A percentile compares a stretch with the other conserved stretches of the same genome.
Evolutionary conservation across 2,888 invertebrate genomes (phyloP).

Genomic region (Gastrophysa polygoni): DNA sequence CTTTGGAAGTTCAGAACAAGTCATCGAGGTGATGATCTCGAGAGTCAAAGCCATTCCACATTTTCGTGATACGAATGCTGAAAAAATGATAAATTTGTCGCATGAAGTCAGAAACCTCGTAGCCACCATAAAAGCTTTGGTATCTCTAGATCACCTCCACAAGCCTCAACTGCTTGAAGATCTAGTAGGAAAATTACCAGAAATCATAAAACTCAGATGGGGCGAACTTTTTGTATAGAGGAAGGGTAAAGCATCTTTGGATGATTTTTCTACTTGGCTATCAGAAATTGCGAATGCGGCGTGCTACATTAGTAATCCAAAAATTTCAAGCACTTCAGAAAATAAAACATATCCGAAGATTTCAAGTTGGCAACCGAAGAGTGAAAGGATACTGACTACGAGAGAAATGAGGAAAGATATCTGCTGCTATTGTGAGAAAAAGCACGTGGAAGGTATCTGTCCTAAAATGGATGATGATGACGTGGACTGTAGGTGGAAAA

Average conservation of each 20-base stretch:
- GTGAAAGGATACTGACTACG: not conserved
- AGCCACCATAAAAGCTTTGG: not conserved
- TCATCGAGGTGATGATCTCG: not conserved
- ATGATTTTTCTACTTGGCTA: not conserved
- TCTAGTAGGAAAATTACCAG: slow-evolving; percentile 1
- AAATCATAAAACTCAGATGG: not conserved
- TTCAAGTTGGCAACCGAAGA: too few species aligned
- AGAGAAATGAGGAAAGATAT: not conserved
- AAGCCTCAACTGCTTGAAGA: not conserved
- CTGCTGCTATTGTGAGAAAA: not conserved
- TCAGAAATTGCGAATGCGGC: not conserved
- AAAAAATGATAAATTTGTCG: not conserved
- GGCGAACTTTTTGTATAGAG: not conserved
- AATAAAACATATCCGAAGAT: too few species aligned
- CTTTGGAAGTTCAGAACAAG: not conserved
- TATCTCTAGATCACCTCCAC: not conserved
- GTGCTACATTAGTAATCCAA: too few species aligned
- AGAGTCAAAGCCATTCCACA: not conserved
- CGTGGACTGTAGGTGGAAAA: not conserved
- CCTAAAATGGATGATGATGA: not conserved
- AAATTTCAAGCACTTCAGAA: too few species aligned
- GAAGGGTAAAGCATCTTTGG: not conserved
- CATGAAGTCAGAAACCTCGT: not conserved
- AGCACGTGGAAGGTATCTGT: not conserved
- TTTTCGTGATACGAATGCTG: not conserved